Percentiles rank a stretch among this genome's conserved stretches.
These are phyloP conservation scores for Tetropium fuscum DNA, from an alignment of 2,888 invertebrate species.

Conservation along the genomic window DNA sequence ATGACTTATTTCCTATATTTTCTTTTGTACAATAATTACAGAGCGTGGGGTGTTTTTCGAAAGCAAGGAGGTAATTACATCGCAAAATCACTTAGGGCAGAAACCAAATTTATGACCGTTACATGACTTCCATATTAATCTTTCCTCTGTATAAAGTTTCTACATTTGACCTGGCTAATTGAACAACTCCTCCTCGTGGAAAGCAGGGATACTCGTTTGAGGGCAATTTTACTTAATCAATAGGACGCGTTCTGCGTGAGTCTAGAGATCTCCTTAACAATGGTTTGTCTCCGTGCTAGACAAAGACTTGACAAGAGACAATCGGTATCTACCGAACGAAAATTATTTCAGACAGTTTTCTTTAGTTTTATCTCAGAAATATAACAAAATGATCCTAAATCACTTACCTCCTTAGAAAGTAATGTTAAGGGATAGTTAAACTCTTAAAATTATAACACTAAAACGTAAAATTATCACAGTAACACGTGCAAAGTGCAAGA, in stretches of 20 bases:
- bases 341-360: too few relatives aligned
- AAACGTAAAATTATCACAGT: too few relatives aligned
- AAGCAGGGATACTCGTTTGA: slow-evolving; percentile 38
- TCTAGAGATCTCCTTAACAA: slow-evolving; percentile 33
- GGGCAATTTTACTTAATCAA: slow-evolving; percentile 43
- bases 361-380: too few relatives aligned
- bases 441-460: too few relatives aligned
- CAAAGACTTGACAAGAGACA: slow-evolving; percentile 8
- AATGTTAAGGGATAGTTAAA: too few relatives aligned
- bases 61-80: slow-evolving; percentile 53
- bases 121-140: slow-evolving; percentile 57
- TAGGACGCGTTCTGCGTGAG: slow-evolving; percentile 33
- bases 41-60: slow-evolving; percentile 47
- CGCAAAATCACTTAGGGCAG: slow-evolving; percentile 57
- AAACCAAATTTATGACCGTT: slow-evolving; percentile 55
- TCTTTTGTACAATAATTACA: too few relatives aligned
- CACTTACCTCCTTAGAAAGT: too few relatives aligned
- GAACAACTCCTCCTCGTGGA: slow-evolving; percentile 32
- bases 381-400: too few relatives aligned
- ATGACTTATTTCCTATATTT: too few relatives aligned
- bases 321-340: too few relatives aligned
- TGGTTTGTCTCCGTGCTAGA: slow-evolving; percentile 41
- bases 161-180: slow-evolving; percentile 9
- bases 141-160: slow-evolving; percentile 23
- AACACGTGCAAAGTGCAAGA: too few relatives aligned